These are phyloP conservation scores for Dichetophora obliterata DNA, from an alignment of 2,888 invertebrate genomes.

Conservation along the genomic window DNA sequence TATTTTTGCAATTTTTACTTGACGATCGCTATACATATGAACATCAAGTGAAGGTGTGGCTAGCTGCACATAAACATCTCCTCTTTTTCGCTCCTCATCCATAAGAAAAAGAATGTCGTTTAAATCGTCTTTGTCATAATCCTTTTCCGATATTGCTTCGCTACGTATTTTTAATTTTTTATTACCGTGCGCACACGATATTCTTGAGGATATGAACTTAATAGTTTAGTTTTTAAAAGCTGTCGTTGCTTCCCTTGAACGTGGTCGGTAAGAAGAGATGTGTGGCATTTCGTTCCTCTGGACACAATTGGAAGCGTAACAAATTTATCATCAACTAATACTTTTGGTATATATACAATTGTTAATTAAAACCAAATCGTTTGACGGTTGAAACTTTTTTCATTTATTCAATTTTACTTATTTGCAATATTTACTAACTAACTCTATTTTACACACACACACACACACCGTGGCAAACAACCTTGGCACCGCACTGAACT, in stretches of 20 bases:
- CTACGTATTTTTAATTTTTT: neutral
- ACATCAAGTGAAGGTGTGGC: neutral
- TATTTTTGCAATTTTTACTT: neutral
- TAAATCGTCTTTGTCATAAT: neutral
- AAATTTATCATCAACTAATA: neutral
- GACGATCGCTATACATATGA: too few relatives aligned
- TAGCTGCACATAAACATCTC: neutral
- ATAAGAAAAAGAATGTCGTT: neutral
- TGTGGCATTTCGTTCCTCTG: too few relatives aligned
- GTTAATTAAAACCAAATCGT: too few relatives aligned
- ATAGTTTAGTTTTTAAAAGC: too few relatives aligned
- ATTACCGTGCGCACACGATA: neutral
- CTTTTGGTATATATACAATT: neutral
- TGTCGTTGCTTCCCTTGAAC: too few relatives aligned
- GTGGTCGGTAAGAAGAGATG: too few relatives aligned
- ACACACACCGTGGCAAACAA: too few relatives aligned
- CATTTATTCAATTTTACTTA: too few relatives aligned
- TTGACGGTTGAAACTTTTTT: too few relatives aligned
- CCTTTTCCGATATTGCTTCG: neutral
- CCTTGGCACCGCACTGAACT: too few relatives aligned
- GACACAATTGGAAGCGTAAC: neutral
- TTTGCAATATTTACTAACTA: too few relatives aligned
- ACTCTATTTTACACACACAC: too few relatives aligned
- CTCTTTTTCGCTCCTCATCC: conserved; percentile 1
- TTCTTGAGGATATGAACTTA: neutral